Percentiles rank a stretch among this genome's conserved stretches.
phyloP scores from a whole-genome alignment of 2,797 vertebrate genomes.

The Syndactyla subalaris region DNA sequence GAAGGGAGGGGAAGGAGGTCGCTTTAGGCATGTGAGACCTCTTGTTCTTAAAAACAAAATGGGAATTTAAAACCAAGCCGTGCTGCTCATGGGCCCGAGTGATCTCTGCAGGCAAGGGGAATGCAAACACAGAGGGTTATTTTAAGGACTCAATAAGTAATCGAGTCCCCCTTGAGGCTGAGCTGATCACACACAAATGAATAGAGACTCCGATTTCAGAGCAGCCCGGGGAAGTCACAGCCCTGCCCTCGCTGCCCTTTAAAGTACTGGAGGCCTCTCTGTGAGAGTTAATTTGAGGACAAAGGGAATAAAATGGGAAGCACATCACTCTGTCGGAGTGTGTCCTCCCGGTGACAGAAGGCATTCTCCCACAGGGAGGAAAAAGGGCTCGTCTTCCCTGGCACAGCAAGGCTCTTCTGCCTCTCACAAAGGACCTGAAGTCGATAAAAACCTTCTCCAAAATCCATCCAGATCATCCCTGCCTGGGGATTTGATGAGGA shows the following conservation, averaged over 20 bases:
- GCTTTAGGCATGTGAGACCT: not conserved
- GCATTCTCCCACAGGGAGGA: not conserved
- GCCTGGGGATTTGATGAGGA: not conserved
- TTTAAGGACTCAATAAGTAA: conserved; percentile 28
- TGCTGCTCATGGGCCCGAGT: not conserved
- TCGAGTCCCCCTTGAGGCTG: conserved; percentile 6
- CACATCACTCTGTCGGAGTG: not conserved
- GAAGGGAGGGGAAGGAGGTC: not conserved
- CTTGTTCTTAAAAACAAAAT: conserved; percentile 21
- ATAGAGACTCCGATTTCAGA: not conserved
- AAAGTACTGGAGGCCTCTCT: not conserved
- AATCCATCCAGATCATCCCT: not conserved
- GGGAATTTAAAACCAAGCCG: not conserved
- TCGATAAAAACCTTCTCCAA: not conserved
- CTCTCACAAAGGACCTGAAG: not conserved
- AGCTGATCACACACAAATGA: conserved; percentile 9
- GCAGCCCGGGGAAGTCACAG: not conserved
- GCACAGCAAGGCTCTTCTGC: not conserved
- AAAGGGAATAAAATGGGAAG: conserved; percentile 24
- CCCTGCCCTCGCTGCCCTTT: not conserved
- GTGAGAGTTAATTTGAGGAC: conserved; percentile 4
- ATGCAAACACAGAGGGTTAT: conserved; percentile 29
- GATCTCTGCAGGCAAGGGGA: not conserved
- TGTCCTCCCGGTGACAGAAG: not conserved
- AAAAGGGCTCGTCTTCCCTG: not conserved